These are phyloP conservation scores for Sarcophaga variegata DNA, from an alignment of 2,888 invertebrate genomes.

Conservation along the genomic window DNA sequence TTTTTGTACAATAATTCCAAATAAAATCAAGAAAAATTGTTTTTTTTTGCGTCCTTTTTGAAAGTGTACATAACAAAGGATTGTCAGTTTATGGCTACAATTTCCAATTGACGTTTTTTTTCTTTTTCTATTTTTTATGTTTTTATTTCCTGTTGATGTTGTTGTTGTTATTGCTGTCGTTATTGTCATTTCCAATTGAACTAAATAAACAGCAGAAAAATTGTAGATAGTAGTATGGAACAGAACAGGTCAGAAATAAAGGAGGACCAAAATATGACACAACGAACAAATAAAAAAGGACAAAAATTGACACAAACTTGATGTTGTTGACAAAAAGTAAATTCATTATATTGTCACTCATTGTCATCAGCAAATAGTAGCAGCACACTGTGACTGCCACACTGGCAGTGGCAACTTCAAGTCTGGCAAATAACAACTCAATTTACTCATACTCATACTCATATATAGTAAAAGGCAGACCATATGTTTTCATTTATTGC, in stretches of 20 bases:
- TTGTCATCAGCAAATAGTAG: conserved; percentile 47
- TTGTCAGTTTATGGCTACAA: not conserved
- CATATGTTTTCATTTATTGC: not conserved
- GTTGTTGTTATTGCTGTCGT: not conserved
- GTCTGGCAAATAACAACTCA: conserved; percentile 56
- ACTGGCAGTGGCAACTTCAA: not conserved
- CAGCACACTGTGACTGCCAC: not conserved
- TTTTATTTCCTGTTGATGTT: not conserved
- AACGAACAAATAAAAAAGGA: not conserved
- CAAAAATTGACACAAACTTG: not conserved
- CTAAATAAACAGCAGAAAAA: conserved; percentile 58
- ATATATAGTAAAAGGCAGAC: not conserved
- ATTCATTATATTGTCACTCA: conserved; percentile 67
- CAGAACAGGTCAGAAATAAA: conserved; percentile 11
- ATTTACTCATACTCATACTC: conserved; percentile 22
- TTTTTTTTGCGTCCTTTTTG: too few relatives aligned
- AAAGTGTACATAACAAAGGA: too few relatives aligned
- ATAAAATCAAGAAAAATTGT: too few relatives aligned
- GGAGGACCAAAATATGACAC: not conserved
- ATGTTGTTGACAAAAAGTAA: conserved; percentile 65
- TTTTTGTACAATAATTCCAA: too few relatives aligned
- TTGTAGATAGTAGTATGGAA: not conserved
- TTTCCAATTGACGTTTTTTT: not conserved
- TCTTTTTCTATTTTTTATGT: too few relatives aligned
- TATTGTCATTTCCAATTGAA: conserved; percentile 49